Evolutionary conservation across 2,113 vertebrate genomes (phyloP).

Genomic region (Ciconia maguari): DNA sequence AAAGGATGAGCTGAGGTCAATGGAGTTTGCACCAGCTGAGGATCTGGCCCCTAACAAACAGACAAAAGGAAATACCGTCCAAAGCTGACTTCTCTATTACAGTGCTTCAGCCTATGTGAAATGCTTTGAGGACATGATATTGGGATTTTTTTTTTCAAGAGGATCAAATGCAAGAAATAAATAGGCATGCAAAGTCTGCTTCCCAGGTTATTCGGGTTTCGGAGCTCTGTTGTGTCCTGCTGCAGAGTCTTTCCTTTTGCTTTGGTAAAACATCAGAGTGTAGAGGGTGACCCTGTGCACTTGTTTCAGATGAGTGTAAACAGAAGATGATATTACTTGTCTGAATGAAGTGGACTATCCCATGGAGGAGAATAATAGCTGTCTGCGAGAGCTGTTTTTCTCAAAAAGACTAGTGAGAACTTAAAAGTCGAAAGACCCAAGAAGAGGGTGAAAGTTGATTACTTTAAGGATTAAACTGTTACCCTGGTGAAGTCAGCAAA

Average conservation of each 20-base stretch:
- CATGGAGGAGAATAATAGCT: constrained; percentile 80
- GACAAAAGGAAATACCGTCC: constrained; percentile 11
- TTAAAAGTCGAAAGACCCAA: constrained; percentile 73
- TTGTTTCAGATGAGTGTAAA: constrained; percentile 75
- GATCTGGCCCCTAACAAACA: background rate
- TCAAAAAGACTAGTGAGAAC: constrained; percentile 70
- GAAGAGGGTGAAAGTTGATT: constrained; percentile 77
- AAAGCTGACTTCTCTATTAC: constrained; percentile 48
- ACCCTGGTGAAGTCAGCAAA: constrained; percentile 80
- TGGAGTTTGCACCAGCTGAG: background rate
- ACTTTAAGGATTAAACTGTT: constrained; percentile 82
- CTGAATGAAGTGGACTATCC: constrained; percentile 73
- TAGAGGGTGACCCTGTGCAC: constrained; percentile 58
- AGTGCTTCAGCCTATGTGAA: constrained; percentile 18
- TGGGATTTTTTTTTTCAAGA: background rate
- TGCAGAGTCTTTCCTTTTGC: constrained; percentile 51
- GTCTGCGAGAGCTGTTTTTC: constrained; percentile 74
- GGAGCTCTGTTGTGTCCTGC: constrained; percentile 29
- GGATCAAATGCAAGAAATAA: constrained; percentile 60
- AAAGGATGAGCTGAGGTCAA: background rate
- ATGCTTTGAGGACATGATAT: constrained; percentile 52
- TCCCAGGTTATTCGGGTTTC: constrained; percentile 62
- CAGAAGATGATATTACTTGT: constrained; percentile 76
- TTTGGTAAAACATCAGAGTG: constrained; percentile 68
- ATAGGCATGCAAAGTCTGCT: constrained; percentile 45